phyloP scores from a whole-genome alignment of 1,140 invertebrate species.

The Bombyx mandarina region DNA sequence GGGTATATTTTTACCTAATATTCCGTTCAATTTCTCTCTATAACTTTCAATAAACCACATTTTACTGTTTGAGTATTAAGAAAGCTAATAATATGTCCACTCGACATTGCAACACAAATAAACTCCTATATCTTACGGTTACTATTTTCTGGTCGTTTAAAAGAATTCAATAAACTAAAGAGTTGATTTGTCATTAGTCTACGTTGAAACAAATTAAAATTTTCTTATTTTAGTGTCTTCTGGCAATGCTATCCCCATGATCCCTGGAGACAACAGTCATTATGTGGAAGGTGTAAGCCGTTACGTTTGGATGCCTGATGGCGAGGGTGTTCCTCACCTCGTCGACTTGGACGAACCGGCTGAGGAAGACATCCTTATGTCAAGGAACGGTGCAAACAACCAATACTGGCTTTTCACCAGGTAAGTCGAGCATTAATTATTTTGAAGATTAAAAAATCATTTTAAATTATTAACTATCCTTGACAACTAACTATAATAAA shows the following conservation, averaged over 20 bases:
- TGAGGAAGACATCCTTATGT: neutral
- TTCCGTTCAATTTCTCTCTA: too few species aligned
- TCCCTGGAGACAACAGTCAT: slow-evolving; percentile 31
- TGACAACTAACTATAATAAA: neutral
- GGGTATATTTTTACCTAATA: too few species aligned
- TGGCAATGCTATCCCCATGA: slow-evolving; percentile 15
- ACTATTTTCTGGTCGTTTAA: too few species aligned
- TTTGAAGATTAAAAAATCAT: neutral
- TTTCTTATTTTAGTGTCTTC: slow-evolving; percentile 23
- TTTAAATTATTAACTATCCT: too few species aligned
- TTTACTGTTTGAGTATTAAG: too few species aligned
- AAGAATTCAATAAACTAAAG: too few species aligned
- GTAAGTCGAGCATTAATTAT: slow-evolving; percentile 8
- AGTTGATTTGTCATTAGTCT: too few species aligned
- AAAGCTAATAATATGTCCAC: too few species aligned
- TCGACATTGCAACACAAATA: too few species aligned
- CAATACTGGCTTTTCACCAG: slow-evolving; percentile 32
- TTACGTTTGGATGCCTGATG: slow-evolving; percentile 29
- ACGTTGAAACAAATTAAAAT: neutral
- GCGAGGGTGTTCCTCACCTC: slow-evolving; percentile 18
- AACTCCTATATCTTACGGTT: too few species aligned
- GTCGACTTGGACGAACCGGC: slow-evolving; percentile 22
- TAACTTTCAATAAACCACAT: too few species aligned
- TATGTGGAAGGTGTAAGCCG: slow-evolving; percentile 28
- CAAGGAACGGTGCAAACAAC: slow-evolving; percentile 26